A percentile compares a stretch with the other conserved stretches of the same genome.
Evolutionary conservation across 2,797 vertebrate species (phyloP).

Genomic region (Muscicapa striata): DNA sequence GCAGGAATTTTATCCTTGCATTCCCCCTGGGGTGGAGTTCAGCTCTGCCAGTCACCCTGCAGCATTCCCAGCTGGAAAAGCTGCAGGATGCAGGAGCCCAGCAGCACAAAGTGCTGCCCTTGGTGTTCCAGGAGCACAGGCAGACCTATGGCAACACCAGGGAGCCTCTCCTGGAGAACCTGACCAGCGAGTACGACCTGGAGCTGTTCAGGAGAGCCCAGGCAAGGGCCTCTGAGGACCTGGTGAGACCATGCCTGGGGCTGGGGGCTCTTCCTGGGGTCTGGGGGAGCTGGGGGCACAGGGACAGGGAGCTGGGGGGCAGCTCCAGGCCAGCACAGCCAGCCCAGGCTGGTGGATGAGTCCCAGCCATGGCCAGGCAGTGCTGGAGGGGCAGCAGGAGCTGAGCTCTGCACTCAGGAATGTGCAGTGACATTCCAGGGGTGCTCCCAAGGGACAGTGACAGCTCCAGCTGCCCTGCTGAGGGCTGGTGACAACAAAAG

Average conservation of each 20-base stretch:
- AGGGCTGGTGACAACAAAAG: background rate
- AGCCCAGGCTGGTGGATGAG: background rate
- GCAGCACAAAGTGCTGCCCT: background rate
- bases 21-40: background rate
- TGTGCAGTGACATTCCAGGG: background rate
- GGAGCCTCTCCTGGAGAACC: slow-evolving; percentile 94
- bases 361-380: background rate
- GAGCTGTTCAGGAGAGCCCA: slow-evolving; percentile 97
- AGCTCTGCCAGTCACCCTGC: background rate
- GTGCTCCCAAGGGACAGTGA: background rate
- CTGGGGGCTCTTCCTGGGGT: too few species aligned
- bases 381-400: background rate
- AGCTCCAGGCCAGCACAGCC: too few species aligned
- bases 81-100: background rate
- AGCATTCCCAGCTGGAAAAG: background rate
- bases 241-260: slow-evolving; percentile 76
- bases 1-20: background rate
- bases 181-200: slow-evolving; percentile 96
- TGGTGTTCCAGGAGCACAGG: slow-evolving; percentile 83
- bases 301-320: too few species aligned
- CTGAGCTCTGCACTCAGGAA: background rate
- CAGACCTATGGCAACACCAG: slow-evolving; percentile 87
- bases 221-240: slow-evolving; percentile 93
- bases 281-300: too few species aligned
- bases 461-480: background rate